Evolutionary conservation across 2,888 invertebrate genomes (phyloP).

Genomic region (Ariolimax columbianus): DNA sequence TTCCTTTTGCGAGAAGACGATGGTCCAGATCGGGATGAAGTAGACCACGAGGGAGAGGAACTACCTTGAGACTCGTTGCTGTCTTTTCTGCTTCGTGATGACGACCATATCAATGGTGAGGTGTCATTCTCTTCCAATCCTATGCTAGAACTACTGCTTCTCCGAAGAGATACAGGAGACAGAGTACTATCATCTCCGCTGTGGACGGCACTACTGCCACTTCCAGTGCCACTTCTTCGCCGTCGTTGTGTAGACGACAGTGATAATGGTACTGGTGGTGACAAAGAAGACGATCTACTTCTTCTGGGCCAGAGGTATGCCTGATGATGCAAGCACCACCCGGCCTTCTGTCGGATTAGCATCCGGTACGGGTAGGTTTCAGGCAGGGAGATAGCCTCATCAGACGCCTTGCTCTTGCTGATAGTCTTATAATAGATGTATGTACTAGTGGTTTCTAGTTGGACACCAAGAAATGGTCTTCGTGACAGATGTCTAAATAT

Average conservation of each 20-base stretch:
- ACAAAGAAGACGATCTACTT: not conserved
- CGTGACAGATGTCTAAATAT: too few species aligned
- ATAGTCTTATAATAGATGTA: too few species aligned
- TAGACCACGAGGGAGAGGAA: not conserved
- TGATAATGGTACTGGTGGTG: not conserved
- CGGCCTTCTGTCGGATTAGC: conserved; percentile 45
- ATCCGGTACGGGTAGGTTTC: not conserved
- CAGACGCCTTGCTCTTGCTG: not conserved
- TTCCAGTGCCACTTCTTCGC: not conserved
- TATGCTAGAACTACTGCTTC: conserved; percentile 2
- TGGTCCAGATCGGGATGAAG: not conserved
- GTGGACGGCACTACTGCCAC: not conserved
- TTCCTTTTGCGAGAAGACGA: not conserved
- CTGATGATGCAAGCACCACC: conserved; percentile 47
- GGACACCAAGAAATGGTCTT: too few species aligned
- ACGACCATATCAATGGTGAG: not conserved
- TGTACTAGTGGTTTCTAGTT: too few species aligned
- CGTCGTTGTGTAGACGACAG: conserved; percentile 26
- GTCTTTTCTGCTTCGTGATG: not conserved
- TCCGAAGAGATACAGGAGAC: not conserved
- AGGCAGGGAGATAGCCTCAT: not conserved
- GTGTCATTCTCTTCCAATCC: not conserved
- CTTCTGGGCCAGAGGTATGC: conserved; percentile 48
- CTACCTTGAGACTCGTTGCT: not conserved
- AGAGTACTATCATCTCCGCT: not conserved